phyloP scores from a whole-genome alignment of 2,888 invertebrate genomes.

The Apamea anceps region DNA sequence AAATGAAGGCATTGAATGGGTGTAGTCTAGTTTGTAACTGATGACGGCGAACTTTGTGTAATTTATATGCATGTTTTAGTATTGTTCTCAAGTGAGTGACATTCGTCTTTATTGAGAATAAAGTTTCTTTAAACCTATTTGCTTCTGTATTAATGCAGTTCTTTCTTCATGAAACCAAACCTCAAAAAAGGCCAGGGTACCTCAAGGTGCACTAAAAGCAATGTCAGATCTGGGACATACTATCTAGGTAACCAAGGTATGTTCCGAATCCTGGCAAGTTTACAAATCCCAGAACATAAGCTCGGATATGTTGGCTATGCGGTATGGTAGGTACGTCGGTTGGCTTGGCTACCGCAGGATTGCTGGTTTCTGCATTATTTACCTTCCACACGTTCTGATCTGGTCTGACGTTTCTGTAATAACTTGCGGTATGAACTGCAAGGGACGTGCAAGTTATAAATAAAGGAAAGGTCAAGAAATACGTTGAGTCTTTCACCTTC shows the following conservation, averaged over 20 bases:
- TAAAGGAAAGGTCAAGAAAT: not conserved
- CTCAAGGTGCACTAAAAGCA: conserved; percentile 7
- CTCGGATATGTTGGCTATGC: conserved; percentile 7
- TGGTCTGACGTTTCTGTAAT: conserved; percentile 29
- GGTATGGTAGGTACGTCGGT: not conserved
- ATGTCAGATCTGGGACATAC: conserved; percentile 15
- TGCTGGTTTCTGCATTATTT: conserved; percentile 30
- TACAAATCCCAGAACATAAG: conserved; percentile 28
- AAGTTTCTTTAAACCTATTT: too few species aligned
- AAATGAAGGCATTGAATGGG: too few species aligned
- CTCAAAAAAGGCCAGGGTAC: not conserved
- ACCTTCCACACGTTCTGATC: conserved; percentile 18
- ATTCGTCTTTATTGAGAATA: too few species aligned
- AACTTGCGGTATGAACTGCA: conserved; percentile 19
- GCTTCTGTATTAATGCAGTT: not conserved
- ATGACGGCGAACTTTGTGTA: too few species aligned
- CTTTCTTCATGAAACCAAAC: not conserved
- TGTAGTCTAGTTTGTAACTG: too few species aligned
- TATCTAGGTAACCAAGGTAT: conserved; percentile 1
- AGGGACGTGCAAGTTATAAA: not conserved
- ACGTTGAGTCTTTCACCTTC: not conserved
- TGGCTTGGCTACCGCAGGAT: conserved; percentile 10
- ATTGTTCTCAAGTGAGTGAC: too few species aligned
- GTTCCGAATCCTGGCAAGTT: conserved; percentile 34
- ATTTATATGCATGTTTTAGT: too few species aligned